These are phyloP conservation scores for Ethmia dodecea DNA, from an alignment of 2,888 invertebrate species.

Conservation along the genomic window DNA sequence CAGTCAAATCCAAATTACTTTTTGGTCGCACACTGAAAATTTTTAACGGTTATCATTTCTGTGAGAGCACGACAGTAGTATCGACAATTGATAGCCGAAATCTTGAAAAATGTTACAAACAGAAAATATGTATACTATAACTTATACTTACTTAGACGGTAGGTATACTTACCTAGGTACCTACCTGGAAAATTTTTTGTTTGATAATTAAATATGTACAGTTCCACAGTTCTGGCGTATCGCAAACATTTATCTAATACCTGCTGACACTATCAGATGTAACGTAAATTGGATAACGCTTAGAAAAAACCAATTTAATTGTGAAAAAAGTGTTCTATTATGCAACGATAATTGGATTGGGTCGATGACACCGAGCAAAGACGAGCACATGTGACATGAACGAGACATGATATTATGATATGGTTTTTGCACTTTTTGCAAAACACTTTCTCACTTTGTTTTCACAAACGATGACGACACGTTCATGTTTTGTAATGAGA, in stretches of 20 bases:
- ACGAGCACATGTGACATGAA: constrained; percentile 45
- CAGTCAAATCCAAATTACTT: no score
- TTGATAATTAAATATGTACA: background rate
- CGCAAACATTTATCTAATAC: constrained; percentile 23
- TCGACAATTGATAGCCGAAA: no score
- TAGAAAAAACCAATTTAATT: constrained; percentile 52
- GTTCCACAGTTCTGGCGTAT: constrained; percentile 3
- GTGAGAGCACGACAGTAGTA: no score
- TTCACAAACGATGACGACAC: constrained; percentile 26
- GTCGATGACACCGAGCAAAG: constrained; percentile 54
- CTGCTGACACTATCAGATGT: constrained; percentile 40
- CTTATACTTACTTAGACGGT: no score
- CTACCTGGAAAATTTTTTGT: constrained; percentile 22
- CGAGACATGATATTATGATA: no score
- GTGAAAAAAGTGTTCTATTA: constrained; percentile 52
- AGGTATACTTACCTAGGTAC: no score
- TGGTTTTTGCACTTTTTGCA: constrained; percentile 37
- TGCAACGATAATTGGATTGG: constrained; percentile 64
- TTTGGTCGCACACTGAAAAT: no score
- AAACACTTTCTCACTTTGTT: constrained; percentile 51
- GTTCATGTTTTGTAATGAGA: constrained; percentile 33
- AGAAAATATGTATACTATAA: no score
- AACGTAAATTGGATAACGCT: constrained; percentile 50
- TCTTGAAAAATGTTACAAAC: no score
- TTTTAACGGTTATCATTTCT: no score